Evolutionary conservation across 1,140 invertebrate genomes (phyloP), one percentile per base, ranked within the genome.

Genomic region (Colletes latitarsis): DNA sequence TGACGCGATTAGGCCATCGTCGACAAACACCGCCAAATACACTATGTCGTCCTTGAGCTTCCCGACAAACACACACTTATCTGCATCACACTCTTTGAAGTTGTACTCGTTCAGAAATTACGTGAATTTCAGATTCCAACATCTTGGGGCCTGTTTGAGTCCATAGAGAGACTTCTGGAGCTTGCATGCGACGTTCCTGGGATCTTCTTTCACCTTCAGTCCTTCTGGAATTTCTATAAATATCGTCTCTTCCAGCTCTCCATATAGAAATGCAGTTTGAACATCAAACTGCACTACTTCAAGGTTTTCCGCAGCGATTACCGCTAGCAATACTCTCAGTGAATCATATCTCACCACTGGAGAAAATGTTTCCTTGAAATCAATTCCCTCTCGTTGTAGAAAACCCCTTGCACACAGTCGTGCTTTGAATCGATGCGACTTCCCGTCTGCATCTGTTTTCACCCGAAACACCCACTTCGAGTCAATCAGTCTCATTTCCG

Each of bases 171-270:
- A 83, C 66, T 84, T 90, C 14, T 77, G 58, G 12, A 89, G 71
- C 53, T 76, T 82, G 21, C 74, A 87, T 5, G 81, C 85, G n/a
- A n/a, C n/a, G n/a, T n/a, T n/a, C n/a, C n/a, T n/a, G n/a, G n/a
- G n/a, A n/a, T n/a, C n/a, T n/a, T 67, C 62, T 55, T 63, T 82
- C 14, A 72, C 4, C 1, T 67, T 52, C 15, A 77, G 69, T 57
- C 87, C 91, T 57, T 92, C 72, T 3, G 92, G 90, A 46, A 91
- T 82, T 19, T 89, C 52, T 88, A 93, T 91, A 43, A 75, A 90
- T 0, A 92, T 78, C 0, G 6, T 14, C 12, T 55, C 53, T 3
- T 55, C 15, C 8, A 55, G 53, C 0, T 14, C 12, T 4, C 53
- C 15, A 14, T 55, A 15, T 14, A 55, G 15, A 55, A 15, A 55